A percentile compares a stretch with the other conserved stretches of the same genome.
phyloP scores from a whole-genome alignment of 53 echinoderm and acorn worm genomes.

The Paracentrotus lividus region DNA sequence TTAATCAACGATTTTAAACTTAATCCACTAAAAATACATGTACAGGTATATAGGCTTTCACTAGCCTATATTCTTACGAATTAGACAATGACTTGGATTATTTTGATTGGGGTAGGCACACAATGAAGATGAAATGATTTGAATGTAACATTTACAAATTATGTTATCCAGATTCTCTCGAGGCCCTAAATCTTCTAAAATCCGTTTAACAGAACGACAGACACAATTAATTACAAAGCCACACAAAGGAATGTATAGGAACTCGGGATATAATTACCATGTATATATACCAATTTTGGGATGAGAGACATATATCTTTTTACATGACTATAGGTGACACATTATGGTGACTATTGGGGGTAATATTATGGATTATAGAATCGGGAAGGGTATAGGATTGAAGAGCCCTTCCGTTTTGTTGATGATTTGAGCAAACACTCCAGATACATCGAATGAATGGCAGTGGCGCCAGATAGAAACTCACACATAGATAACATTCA shows the following conservation, averaged over 20 bases:
- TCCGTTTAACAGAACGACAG: not conserved
- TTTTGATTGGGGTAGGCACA: too few relatives aligned
- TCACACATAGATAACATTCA: slow-evolving; percentile 1
- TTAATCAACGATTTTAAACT: too few relatives aligned
- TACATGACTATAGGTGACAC: too few relatives aligned
- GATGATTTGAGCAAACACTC: slow-evolving; percentile 14
- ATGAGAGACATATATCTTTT: not conserved
- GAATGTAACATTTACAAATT: too few relatives aligned
- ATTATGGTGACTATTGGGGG: too few relatives aligned
- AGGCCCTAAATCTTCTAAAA: not conserved
- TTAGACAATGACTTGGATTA: too few relatives aligned
- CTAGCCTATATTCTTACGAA: too few relatives aligned
- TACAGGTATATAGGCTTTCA: too few relatives aligned
- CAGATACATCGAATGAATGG: not conserved
- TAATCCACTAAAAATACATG: too few relatives aligned
- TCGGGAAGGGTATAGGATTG: not conserved
- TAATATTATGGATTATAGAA: not conserved
- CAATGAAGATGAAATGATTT: too few relatives aligned
- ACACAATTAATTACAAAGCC: not conserved
- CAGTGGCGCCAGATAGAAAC: not conserved
- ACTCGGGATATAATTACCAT: not conserved
- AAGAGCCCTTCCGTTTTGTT: not conserved
- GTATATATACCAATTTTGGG: too few relatives aligned
- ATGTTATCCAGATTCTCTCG: too few relatives aligned
- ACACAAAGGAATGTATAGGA: not conserved